Evolutionary conservation across 1,140 invertebrate genomes (phyloP).

Genomic region (Helicoverpa zea): DNA sequence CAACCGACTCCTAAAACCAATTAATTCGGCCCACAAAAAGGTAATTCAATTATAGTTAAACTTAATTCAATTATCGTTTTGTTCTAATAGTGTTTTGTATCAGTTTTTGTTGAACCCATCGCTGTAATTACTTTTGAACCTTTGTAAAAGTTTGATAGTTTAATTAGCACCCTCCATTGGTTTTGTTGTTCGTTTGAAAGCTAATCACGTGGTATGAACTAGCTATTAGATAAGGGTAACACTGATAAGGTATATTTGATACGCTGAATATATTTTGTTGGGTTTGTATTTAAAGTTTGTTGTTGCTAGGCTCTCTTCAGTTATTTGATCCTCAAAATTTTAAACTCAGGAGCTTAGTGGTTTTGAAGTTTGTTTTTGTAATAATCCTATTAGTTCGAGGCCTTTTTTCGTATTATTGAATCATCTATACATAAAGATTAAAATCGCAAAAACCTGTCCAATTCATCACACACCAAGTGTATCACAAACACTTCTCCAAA

Average conservation of each 20-base stretch:
- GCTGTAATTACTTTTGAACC: conserved; percentile 35
- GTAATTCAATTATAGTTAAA: conserved; percentile 37
- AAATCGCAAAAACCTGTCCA: too few species aligned
- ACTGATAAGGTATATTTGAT: background rate
- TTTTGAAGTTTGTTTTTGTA: too few species aligned
- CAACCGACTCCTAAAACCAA: conserved; percentile 21
- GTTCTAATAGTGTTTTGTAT: conserved; percentile 57
- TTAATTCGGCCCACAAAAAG: conserved; percentile 47
- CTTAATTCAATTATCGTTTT: conserved; percentile 65
- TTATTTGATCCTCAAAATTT: too few species aligned
- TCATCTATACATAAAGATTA: too few species aligned
- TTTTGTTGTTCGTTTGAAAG: conserved; percentile 16
- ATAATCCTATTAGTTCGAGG: too few species aligned
- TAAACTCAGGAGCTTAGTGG: too few species aligned
- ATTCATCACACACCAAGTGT: too few species aligned
- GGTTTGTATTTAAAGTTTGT: background rate
- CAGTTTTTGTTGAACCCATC: conserved; percentile 56
- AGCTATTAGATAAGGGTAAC: conserved; percentile 1
- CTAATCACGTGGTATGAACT: conserved; percentile 28
- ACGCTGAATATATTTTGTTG: conserved; percentile 1
- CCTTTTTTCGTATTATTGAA: too few species aligned
- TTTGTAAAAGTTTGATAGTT: conserved; percentile 44
- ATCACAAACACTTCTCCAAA: too few species aligned
- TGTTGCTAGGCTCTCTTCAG: background rate
- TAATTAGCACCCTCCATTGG: conserved; percentile 25